Evolutionary conservation across 2,797 vertebrate species (phyloP), one percentile per base, ranked within the genome.

Genomic region (Pitangus sulphuratus): DNA sequence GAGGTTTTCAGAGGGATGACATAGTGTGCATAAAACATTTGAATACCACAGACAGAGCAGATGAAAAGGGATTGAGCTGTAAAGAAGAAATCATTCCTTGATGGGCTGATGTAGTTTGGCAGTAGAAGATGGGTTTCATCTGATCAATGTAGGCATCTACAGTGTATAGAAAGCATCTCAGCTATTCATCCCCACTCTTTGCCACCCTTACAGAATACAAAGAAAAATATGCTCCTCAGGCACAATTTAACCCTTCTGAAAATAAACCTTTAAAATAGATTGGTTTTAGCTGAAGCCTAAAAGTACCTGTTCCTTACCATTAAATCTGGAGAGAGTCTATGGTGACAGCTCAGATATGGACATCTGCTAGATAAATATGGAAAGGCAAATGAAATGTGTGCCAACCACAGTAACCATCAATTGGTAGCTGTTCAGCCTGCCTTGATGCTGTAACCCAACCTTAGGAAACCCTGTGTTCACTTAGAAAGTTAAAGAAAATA

Each of bases 1-100:
- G 91, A 94, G 91, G 30, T 90, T 95, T 95, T 93, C 89, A 93
- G 93, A 93, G 48, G 31, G 79, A 90, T 95, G 87, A 90, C 87
- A 95, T 40, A 86, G 85, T 48, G 89, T 70, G 85, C 89, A 89
- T 93, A 90, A 95, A 93, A 93, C 62, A 94, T 95, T 90, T 93
- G 89, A 93, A 93, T 93, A 91, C 69, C 87, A 86, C 87, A 96
- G 92, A 90, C 91, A 65, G 89, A 72, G 70, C 30, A 91, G 92
- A 95, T 94, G 87, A 95, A 97, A 97, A 92, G 77, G 62, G 58
- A 62, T 89, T 82, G 87, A 91, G 87, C 68, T 93, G 77, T 88
- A 93, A 95, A 95, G 85, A 94, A 85, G 91, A 95, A 94, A 93
- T 95, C 80, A 92, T 54, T 72, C 57, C 89, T 86, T 95, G 94